Evolutionary conservation across 1,140 invertebrate species (phyloP), one percentile per base, ranked within the genome.

Genomic region (Polyergus mexicanus): DNA sequence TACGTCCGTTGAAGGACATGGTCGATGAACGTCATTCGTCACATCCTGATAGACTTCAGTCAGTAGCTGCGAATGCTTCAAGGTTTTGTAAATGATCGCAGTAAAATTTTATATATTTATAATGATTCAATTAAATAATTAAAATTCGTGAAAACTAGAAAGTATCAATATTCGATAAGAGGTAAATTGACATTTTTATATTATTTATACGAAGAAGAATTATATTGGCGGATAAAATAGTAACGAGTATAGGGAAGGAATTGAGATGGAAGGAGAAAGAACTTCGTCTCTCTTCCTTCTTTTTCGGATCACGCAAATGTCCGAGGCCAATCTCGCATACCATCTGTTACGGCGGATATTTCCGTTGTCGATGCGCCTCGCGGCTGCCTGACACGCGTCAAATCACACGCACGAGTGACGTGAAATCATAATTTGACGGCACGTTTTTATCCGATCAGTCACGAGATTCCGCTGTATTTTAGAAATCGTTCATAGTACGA

Each of bases 381-480:
- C 22, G 84, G 74, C 78, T 51, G 47, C 47, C 13, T 72, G 89
- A 85, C 86, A 88, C 89, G 89, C 86, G 89, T 89, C 89, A 89
- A 92, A 92, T 92, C 89, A 77, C 90, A 77, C 58, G 86, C 76
- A 89, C 88, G 90, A 90, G 66, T 51, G 56, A 83, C 25, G 78
- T 83, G 90, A 92, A 92, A 92, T 92, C 76, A 86, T 87, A 90
- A 92, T 89, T 91, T 87, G 90, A 92, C 74, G 88, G 76, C 65
- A 87, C 85, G 80, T 88, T 88, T 78, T 69, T 72, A 68, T 25
- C 47, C 54, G 16, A 80, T 80, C 54, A 32, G 63, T 80, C 63
- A 58, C 66, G 54, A 68, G 60, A 72, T 83, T 56, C 41, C 10
- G 25, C 51, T 19, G 38, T 68, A 51, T 60, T 65, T 77, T 81